Base-by-base conservation (phyloP, 1,140 invertebrate species). In the Episyrphus balteatus region DNA sequence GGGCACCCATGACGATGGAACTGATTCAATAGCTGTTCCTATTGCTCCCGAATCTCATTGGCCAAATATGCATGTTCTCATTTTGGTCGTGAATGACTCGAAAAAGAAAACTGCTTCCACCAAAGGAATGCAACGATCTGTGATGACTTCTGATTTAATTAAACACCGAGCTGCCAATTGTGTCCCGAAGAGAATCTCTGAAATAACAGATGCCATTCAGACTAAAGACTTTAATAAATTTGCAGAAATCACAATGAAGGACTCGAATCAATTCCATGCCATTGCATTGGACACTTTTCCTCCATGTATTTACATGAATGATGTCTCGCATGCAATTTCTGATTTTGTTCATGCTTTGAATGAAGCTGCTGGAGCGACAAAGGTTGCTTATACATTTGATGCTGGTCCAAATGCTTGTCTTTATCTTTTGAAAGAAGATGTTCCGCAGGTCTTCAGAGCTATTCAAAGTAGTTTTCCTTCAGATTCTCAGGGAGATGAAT, bases 181-280 rank as follows among this genome's bases (percentile, higher is more conserved):
- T 59, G 85, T 98, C 1, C 86, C 88, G 2, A 69, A 77, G 52
- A 74, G 84, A 60, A 77, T 84, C 1, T 61, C 78, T 6, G 42
- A 52, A 17, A 32, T 66, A 0, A 51, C 15, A 8, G 47, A 77
- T 58, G 90, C 94, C 9, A 95, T 99, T 44, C 45, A 73, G 30
- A 57, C 79, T 0, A 85, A 76, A 62, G 76, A 99, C 73, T 99
- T 98, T 70, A 52, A 78, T 33, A 77, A 68, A 42, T 96, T 99
- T 78, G 93, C 90, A 26, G 80, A 90, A 68, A 75, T 98, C 9
- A 97, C 93, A 14, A 99, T 99, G 87, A 83, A 83, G 70, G 97
- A 99, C 60, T 97, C 92, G 44, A 99, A 99, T 78, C 89, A 97
- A 68, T 83, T 99, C 57, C 97, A 99, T 75, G 92, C 94, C 2